These are phyloP conservation scores for Cephus runcator DNA, from an alignment of 2,888 invertebrate genomes.

Conservation along the genomic window DNA sequence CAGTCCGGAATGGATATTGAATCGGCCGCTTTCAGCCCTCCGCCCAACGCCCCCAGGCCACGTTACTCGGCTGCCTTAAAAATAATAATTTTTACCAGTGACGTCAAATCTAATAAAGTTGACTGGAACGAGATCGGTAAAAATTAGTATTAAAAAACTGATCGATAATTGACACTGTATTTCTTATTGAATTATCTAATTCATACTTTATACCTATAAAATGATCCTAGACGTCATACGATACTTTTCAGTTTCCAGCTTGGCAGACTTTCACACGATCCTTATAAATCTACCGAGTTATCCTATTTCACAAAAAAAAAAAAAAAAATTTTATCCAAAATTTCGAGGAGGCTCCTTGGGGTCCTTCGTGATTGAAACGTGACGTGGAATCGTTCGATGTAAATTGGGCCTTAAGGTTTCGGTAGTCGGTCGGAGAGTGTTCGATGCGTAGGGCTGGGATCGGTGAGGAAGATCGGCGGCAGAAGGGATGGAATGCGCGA, in stretches of 20 bases:
- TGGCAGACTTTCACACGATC: not conserved
- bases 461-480: not conserved
- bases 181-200: not conserved
- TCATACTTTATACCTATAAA: not conserved
- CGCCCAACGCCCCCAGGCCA: slow-evolving; percentile 27
- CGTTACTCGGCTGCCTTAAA: slow-evolving; percentile 34
- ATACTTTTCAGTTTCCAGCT: not conserved
- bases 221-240: not conserved
- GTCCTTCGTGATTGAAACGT: not conserved
- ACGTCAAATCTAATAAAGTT: not conserved
- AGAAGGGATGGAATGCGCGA: slow-evolving; percentile 10
- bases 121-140: not conserved
- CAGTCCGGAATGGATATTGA: slow-evolving; percentile 53
- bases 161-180: not conserved
- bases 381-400: not conserved
- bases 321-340: too few relatives aligned
- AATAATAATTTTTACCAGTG: slow-evolving; percentile 45
- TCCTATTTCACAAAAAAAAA: not conserved
- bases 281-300: not conserved
- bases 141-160: not conserved
- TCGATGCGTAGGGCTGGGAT: not conserved
- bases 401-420: not conserved
- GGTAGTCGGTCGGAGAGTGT: not conserved
- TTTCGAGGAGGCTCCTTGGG: too few relatives aligned
- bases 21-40: slow-evolving; percentile 47